These are phyloP conservation scores for Drosophila busckii DNA, from an alignment of 1,140 invertebrate genomes.

Conservation along the genomic window DNA sequence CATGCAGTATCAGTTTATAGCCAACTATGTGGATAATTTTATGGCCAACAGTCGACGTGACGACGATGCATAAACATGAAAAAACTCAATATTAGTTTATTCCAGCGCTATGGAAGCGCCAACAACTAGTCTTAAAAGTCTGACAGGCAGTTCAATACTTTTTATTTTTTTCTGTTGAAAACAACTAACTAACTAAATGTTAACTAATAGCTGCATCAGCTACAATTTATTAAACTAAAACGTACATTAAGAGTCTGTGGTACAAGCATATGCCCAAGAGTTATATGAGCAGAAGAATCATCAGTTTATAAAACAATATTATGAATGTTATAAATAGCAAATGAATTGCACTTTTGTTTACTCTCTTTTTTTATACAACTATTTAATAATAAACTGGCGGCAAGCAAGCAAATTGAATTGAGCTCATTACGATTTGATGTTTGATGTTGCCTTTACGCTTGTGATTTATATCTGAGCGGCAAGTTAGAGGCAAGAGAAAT, in stretches of 20 bases:
- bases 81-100: not conserved
- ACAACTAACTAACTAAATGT: constrained; percentile 12
- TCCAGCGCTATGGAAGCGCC: constrained; percentile 24
- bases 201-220: constrained; percentile 23
- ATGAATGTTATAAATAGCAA: constrained; percentile 7
- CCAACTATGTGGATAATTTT: constrained; percentile 31
- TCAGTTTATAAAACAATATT: no score
- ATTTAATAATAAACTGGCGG: constrained; percentile 1
- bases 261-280: constrained; percentile 13
- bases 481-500: constrained; percentile 29
- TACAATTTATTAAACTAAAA: constrained; percentile 3
- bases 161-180: constrained; percentile 11
- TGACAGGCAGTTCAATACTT: constrained; percentile 28
- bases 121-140: constrained; percentile 33
- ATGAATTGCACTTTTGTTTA: constrained; percentile 22
- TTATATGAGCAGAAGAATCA: no score
- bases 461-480: constrained; percentile 43
- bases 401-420: not conserved
- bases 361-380: constrained; percentile 11
- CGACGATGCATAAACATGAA: constrained; percentile 1
- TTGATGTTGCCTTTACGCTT: not conserved
- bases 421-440: no score
- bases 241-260: constrained; percentile 2
- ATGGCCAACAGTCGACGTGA: constrained; percentile 1
- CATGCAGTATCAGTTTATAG: constrained; percentile 46